Base-by-base conservation (phyloP, 2,113 vertebrate genomes). In the Aphyosemion australe region DNA sequence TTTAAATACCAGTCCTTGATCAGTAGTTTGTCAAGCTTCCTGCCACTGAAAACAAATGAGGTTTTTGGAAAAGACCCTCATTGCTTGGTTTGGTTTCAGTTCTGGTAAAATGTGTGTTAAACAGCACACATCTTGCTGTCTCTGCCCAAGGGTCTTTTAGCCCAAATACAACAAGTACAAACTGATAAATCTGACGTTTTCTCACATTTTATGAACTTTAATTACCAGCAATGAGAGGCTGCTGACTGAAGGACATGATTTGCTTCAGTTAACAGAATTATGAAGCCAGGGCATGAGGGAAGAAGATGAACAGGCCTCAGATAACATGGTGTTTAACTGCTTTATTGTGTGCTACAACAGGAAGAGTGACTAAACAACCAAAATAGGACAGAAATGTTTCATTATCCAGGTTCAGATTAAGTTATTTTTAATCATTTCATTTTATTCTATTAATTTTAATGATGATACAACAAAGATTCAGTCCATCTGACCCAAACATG, bases 11-110 rank as follows among this genome's bases (percentile, higher is more conserved):
- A 37, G 10, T 39, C 12, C n/a, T 12, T 39, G 53, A 18, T 37
- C 37, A 55, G 26, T 26, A 26, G 26, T 26, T 26, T 26, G 26
- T 34, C 31, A 34, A 47, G 31, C 51, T 54, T 54, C 31, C 31
- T 54, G 51, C 51, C 9, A 54, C 51, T 54, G 31, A 54, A 54
- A 8, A 34, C 51, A 54, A n/a, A 54, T 54, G 15, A 54, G 15
- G 26, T 14, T 34, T 34, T 12, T 19, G n/a, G 53, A n/a, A 55
- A 55, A 55, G 31, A 39, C 8, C 45, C 45, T 47, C n/a, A n/a
- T n/a, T n/a, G n/a, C n/a, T n/a, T n/a, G n/a, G n/a, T n/a, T n/a
- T 16, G 15, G 45, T n/a, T 39, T 47, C 16, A 47, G 8, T 18
- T 47, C 8, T 39, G 37, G 37, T 10, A 39, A 10, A 39, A 39